These are phyloP conservation scores for Melanophora roralis DNA, from an alignment of 2,888 invertebrate genomes.

Conservation along the genomic window DNA sequence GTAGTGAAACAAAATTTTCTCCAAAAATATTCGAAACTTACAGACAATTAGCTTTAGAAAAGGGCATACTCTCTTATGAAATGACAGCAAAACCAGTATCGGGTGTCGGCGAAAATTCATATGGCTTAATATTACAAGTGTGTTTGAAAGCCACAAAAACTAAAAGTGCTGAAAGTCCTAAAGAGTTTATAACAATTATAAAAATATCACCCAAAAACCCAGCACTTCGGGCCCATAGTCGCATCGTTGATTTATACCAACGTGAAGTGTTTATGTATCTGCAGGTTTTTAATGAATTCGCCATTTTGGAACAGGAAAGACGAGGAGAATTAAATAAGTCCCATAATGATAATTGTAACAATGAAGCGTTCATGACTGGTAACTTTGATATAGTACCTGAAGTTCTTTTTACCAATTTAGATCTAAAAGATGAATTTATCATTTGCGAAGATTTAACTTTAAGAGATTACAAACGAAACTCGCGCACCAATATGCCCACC, in stretches of 20 bases:
- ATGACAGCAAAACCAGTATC: slow-evolving; percentile 50
- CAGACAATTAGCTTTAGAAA: slow-evolving; percentile 47
- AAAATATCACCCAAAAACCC: slow-evolving; percentile 71
- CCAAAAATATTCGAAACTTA: slow-evolving; percentile 47
- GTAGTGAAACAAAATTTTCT: slow-evolving; percentile 46
- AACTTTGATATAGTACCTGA: slow-evolving; percentile 65
- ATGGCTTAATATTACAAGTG: slow-evolving; percentile 65
- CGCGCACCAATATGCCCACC: slow-evolving; percentile 74
- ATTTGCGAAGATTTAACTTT: slow-evolving; percentile 70
- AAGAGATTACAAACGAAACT: slow-evolving; percentile 64
- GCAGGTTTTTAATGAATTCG: slow-evolving; percentile 66
- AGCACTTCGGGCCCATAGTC: slow-evolving; percentile 69
- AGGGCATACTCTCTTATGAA: slow-evolving; percentile 41
- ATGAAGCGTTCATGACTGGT: background rate
- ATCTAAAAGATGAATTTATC: slow-evolving; percentile 68
- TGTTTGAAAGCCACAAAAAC: slow-evolving; percentile 47
- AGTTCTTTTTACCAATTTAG: slow-evolving; percentile 65
- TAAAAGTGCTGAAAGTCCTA: background rate
- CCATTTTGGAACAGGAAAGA: slow-evolving; percentile 13
- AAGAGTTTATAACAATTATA: slow-evolving; percentile 63
- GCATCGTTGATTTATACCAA: slow-evolving; percentile 68
- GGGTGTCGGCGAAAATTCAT: slow-evolving; percentile 67
- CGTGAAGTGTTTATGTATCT: slow-evolving; percentile 72
- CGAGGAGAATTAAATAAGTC: background rate
- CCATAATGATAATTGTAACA: background rate